Evolutionary conservation across 2,113 vertebrate genomes (phyloP), one percentile per base, ranked within the genome.

Genomic region (Corythoichthys intestinalis): DNA sequence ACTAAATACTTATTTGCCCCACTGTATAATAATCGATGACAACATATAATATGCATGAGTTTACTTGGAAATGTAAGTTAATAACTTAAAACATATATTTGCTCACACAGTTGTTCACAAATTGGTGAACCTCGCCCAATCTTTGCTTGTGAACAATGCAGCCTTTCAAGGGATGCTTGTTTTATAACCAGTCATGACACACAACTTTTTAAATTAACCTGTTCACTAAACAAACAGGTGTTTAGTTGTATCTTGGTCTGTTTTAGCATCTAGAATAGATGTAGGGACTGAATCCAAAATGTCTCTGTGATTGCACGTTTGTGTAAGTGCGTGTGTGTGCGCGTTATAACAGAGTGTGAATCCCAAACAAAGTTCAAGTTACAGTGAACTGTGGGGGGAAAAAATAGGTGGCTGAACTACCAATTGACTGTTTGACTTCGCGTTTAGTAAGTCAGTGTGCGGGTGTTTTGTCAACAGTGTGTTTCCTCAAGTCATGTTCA

Each of bases 381-480:
- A 74, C 71, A 70, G 66, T 57, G 48, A 54, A 66, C 37, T 61
- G 44, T 61, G 75, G 70, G 69, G 68, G 69, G 70, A 44, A 65
- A 75, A 54, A 61, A 76, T 48, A 39, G 54, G 41, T 35, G 48
- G 37, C 28, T 28, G 41, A 2, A 63, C 54, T 61, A 59, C 48
- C 65, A 49, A 52, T 48, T 1, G 59, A 47, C 50, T 7, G 13
- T 52, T 70, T 59, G 7, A 63, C 62, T 28, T 4, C 12, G 62
- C 12, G 57, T 70, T 34, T 71, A 56, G 69, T 60, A 39, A 38
- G 46, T 69, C 28, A 62, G 57, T 66, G 64, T 65, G 70, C 58
- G 48, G 13, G 9, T 73, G 81, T 81, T 81, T 69, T 70, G 49
- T 72, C 59, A 84, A 81, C 78, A 83, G 9, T 4, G 9, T 14